Percentiles rank a stretch among this genome's conserved stretches.
These are phyloP conservation scores for Myotis lucifugus DNA, from an alignment of 2,113 vertebrate genomes.

Conservation along the genomic window DNA sequence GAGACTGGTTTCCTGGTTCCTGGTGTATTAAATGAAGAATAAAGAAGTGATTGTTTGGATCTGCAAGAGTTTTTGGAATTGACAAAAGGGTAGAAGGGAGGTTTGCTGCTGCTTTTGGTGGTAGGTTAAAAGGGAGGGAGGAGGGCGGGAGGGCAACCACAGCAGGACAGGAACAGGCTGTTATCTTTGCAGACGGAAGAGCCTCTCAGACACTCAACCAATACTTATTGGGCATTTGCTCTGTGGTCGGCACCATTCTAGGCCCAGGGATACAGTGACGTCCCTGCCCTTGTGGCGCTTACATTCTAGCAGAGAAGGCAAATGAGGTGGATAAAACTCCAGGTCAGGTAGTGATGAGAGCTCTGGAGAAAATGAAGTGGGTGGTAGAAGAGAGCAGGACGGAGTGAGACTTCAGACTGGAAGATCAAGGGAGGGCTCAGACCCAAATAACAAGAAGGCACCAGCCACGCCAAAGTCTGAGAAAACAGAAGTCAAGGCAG, in stretches of 20 bases:
- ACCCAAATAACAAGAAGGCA: neutral
- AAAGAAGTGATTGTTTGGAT: neutral
- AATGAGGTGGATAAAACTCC: neutral
- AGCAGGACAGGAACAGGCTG: too few relatives aligned
- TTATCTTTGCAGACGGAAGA: neutral
- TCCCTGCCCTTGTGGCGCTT: neutral
- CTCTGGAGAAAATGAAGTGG: neutral
- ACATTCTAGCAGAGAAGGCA: neutral
- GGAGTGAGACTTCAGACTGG: neutral
- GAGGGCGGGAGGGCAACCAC: too few relatives aligned
- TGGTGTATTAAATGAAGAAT: neutral
- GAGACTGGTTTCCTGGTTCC: neutral
- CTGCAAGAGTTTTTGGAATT: neutral
- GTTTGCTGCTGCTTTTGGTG: neutral
- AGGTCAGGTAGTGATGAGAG: neutral
- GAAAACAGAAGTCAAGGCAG: neutral
- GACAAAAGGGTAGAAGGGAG: neutral
- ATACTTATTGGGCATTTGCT: neutral
- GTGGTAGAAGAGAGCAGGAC: neutral
- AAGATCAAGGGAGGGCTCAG: neutral
- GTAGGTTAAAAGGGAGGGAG: accelerated
- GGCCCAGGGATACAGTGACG: neutral
- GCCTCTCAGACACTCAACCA: neutral
- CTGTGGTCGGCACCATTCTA: neutral
- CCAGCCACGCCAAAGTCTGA: neutral